Base-by-base conservation (phyloP, 2,113 vertebrate genomes). In the Poecile atricapillus region DNA sequence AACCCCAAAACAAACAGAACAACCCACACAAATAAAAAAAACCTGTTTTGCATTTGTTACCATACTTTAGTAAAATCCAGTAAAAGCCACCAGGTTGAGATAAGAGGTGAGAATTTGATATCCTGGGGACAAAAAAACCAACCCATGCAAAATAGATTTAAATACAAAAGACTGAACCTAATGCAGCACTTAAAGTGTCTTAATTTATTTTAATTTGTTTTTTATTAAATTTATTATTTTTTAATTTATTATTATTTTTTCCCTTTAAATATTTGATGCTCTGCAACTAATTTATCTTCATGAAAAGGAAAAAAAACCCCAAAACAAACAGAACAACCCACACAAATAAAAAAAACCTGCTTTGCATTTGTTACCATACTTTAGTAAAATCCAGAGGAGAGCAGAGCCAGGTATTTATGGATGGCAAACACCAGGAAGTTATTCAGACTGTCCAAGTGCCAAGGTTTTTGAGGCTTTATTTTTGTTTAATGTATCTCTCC, bases 391-490 rank as follows among this genome's bases (percentile, higher is more conserved):
- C 13, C 90, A 79, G 50, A 27, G 53, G 31, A 44, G 33, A 1
- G 11, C 37, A 77, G 20, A 70, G 70, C 37, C n/a, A 56, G 75
- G 76, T 70, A 86, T 53, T 95, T 55, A 31, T 7, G 67, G 70
- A 65, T 70, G 43, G 75, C 67, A 88, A 88, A 55, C 67, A 94
- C 37, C 65, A 93, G 87, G 82, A 96, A 95, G 68, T 55, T 46
- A 75, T 76, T 91, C 25, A 85, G n/a, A 50, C 74, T 23, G 35
- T 17, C 7, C 43, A 52, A 55, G 60, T 35, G 69, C 77, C 83
- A 60, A 85, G 33, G 49, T 19, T 85, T 71, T 79, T 62, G 58
- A 39, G 31, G 78, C 8, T 91, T 53, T 39, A 39, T 12, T 79
- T 91, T 73, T 84, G 78, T 82, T 90, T 69, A 31, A 69, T 35